Evolutionary conservation across 2,113 vertebrate genomes (phyloP).

Genomic region (Nanorana parkeri): DNA sequence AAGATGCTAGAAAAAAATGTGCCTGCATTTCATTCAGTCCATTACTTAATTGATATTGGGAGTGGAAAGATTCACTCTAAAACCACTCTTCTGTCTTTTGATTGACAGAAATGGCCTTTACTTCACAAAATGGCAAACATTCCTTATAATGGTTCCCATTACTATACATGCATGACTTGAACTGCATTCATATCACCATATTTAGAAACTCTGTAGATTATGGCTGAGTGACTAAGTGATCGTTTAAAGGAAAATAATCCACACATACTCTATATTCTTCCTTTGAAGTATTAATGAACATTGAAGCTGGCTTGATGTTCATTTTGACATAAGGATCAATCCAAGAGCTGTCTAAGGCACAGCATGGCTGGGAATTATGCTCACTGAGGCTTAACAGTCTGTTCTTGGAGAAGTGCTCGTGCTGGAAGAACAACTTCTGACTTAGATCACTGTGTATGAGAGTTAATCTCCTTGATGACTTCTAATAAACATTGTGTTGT

Average conservation of each 20-base stretch:
- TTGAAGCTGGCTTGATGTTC: slow-evolving; percentile 25
- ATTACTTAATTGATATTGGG: no score
- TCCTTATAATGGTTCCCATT: not conserved
- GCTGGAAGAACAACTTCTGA: slow-evolving; percentile 12
- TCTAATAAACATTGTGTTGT: not conserved
- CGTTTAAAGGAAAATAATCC: not conserved
- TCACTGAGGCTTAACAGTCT: slow-evolving; percentile 1
- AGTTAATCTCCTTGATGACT: slow-evolving; percentile 19
- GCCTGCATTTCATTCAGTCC: no score
- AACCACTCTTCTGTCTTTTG: no score
- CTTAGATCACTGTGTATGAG: not conserved
- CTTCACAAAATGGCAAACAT: no score
- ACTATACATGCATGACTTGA: not conserved
- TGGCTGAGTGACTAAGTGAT: no score
- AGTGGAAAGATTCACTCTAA: no score
- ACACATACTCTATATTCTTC: not conserved
- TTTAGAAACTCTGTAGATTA: no score
- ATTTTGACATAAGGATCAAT: slow-evolving; percentile 31
- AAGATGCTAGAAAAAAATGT: no score
- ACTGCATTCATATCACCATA: no score
- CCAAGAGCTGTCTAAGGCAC: not conserved
- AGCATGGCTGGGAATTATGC: slow-evolving; percentile 16
- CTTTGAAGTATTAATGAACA: slow-evolving; percentile 22
- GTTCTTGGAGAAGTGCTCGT: slow-evolving; percentile 23
- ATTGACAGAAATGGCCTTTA: no score